Base-by-base conservation (phyloP, 2,113 vertebrate genomes). In the Stomatorhinus ivindoensis region DNA sequence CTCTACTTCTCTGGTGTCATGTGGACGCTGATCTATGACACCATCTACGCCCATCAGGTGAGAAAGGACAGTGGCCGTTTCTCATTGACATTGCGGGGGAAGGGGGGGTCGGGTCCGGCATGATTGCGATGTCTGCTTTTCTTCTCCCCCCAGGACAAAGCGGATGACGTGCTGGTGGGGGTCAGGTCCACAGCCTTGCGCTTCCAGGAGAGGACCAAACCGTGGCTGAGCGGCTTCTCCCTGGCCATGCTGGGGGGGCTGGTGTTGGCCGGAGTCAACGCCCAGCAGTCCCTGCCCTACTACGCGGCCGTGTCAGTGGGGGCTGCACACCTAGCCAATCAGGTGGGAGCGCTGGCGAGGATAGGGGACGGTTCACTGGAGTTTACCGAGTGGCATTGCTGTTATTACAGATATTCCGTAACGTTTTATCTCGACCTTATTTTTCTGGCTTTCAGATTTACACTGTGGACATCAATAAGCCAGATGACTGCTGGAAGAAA, bases 41-140 rank as follows among this genome's bases (percentile, higher is more conserved):
- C 98, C 3, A 98, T 99, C 91, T 99, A 99, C 17, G 98, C 98
- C 10, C 98, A 99, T 94, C 98, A 99, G 98, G 98, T 99, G 93
- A 90, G 73, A 58, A 44, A 17, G 85, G 80, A 35, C 1, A 53
- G 21, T 10, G n/a, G 15, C 19, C 13, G 24, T 8, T 47, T 88
- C 48, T 53, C 47, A 76, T 21, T 15, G 21, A 47, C 19, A 13
- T 47, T 7, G 17, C 15, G 27, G 55, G 24, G 55, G 55, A 21
- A 19, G 15, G 61, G 61, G 48, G 46, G 61, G 61, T 11, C 3
- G 19, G 11, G 73, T 39, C 73, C 42, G 13, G 17, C 13, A 42
- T 84, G 2, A 53, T 15, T 61, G 48, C 13, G n/a, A 2, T 65
- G 35, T 55, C 31, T 61, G 76, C 15, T 55, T 13, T 90, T 21